A percentile compares a stretch with the other conserved stretches of the same genome.
Conservation (phyloP, 2,888 invertebrate species). For the Tupiocoris notatus region DNA sequence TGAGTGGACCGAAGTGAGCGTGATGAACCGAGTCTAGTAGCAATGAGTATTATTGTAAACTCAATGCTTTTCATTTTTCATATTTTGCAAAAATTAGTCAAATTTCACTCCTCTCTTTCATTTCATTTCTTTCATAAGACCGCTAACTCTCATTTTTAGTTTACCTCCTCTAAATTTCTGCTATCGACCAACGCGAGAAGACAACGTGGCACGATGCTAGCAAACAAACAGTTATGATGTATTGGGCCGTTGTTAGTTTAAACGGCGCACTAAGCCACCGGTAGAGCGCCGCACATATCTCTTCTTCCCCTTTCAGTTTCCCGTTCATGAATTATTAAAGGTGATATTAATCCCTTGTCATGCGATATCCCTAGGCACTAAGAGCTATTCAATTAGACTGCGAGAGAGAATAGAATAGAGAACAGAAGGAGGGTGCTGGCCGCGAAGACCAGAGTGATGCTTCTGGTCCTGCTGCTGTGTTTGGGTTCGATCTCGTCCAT, state of each 20-base stretch:
- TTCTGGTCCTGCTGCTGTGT: neutral
- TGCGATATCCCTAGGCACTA: slow-evolving; percentile 33
- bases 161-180: too few relatives aligned
- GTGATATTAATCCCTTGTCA: slow-evolving; percentile 37
- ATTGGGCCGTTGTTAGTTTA: neutral
- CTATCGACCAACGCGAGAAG: neutral
- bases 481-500: neutral
- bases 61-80: too few relatives aligned
- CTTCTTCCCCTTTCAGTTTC: neutral
- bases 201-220: neutral
- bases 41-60: too few relatives aligned
- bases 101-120: too few relatives aligned
- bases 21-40: too few relatives aligned
- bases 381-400: slow-evolving; percentile 33
- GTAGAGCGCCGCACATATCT: neutral
- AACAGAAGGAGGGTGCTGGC: neutral
- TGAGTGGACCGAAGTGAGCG: too few relatives aligned
- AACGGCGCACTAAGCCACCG: neutral
- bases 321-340: slow-evolving; percentile 32
- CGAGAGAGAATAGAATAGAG: neutral
- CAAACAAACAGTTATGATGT: neutral
- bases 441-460: neutral
- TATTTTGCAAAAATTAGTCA: too few relatives aligned
- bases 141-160: too few relatives aligned
- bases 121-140: too few relatives aligned